Evolutionary conservation across 2,888 invertebrate genomes (phyloP).

Genomic region (Hirtodrosophila cameraria): DNA sequence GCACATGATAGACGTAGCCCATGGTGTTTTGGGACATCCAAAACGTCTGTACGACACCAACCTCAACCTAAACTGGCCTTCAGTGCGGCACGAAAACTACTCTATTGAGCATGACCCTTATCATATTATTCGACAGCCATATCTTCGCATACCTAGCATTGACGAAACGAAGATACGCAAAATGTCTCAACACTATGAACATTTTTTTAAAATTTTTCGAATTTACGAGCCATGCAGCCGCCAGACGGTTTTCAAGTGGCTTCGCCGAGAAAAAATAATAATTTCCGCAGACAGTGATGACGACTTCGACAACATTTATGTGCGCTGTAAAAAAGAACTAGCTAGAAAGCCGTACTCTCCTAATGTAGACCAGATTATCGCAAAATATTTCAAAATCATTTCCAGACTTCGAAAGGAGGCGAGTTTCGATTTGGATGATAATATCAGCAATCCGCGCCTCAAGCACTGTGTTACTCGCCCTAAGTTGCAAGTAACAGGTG

Average conservation of each 20-base stretch:
- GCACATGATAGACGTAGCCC: too few species aligned
- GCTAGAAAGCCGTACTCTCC: not conserved
- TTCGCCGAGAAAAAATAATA: not conserved
- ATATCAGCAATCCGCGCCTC: not conserved
- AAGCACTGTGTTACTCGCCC: too few species aligned
- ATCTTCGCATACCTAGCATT: too few species aligned
- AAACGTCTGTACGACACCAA: too few species aligned
- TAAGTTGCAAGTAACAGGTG: not conserved
- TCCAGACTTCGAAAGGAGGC: not conserved
- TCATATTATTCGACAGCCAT: too few species aligned
- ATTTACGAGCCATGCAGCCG: not conserved
- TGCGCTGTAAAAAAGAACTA: constrained; percentile 1
- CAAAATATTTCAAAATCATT: not conserved
- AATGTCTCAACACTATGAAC: not conserved
- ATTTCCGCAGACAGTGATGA: too few species aligned
- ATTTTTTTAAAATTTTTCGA: not conserved
- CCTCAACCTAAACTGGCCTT: too few species aligned
- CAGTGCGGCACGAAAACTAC: too few species aligned
- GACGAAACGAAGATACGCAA: too few species aligned
- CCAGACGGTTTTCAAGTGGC: not conserved
- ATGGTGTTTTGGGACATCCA: too few species aligned
- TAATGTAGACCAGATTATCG: not conserved
- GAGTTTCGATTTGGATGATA: not conserved
- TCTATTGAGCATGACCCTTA: too few species aligned
- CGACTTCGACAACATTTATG: not conserved